These are phyloP conservation scores for Axinella damicornis DNA, from an alignment of 37 sponge, comb jelly and placozoan genomes.

Conservation along the genomic window DNA sequence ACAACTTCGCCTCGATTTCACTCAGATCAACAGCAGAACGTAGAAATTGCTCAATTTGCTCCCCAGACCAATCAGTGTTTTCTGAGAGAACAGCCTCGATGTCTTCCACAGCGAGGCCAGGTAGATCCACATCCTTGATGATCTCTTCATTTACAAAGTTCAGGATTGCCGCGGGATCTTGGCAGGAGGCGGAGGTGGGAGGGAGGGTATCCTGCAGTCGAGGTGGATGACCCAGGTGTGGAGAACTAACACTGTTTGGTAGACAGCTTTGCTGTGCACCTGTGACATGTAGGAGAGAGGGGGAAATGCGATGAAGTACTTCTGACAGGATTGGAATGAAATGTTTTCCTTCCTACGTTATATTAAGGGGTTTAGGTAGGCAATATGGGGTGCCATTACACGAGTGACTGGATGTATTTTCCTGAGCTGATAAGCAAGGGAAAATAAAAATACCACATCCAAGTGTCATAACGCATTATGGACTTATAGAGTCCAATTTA, in stretches of 20 bases:
- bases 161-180: background rate
- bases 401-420: no score
- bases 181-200: conserved; percentile 7
- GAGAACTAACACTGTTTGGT: background rate
- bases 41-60: conserved; percentile 50
- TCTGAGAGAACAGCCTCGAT: conserved; percentile 62
- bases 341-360: no score
- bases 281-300: no score
- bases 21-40: conserved; percentile 55
- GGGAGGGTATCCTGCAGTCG: background rate
- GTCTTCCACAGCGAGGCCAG: conserved; percentile 48
- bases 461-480: no score
- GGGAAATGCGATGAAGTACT: no score
- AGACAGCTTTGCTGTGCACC: no score
- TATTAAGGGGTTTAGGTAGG: no score
- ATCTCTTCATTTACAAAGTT: conserved; percentile 28
- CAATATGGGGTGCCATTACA: no score
- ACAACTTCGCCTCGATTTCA: conserved; percentile 37
- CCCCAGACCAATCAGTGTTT: conserved; percentile 63
- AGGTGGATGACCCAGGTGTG: conserved; percentile 1
- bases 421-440: no score
- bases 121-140: conserved; percentile 55
- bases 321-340: no score
- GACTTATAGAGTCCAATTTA: no score
- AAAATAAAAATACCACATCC: no score